A percentile compares a stretch with the other conserved stretches of the same genome.
Conservation (phyloP, 2,797 vertebrate genomes). For the Meriones psammophilus region DNA sequence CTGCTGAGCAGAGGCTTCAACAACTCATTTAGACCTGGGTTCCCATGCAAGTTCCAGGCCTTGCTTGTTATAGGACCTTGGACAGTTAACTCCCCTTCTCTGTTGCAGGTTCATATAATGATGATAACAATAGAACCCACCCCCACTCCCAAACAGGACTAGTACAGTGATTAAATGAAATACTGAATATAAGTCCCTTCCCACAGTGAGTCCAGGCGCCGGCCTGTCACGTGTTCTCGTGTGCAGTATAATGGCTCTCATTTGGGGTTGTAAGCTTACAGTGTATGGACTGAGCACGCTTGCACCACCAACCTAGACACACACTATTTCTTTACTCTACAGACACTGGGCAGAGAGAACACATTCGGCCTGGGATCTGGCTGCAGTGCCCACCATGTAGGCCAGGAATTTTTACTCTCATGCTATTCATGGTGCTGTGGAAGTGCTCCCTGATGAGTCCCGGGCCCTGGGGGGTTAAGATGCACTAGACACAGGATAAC, state of each 20-base stretch:
- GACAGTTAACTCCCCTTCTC: not conserved
- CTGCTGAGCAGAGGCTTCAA: accelerated
- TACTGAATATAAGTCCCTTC: not conserved
- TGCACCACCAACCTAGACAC: not conserved
- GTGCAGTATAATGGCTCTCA: not conserved
- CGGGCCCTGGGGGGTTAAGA: not conserved
- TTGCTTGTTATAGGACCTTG: not conserved
- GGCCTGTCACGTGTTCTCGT: not conserved
- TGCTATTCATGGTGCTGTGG: not conserved
- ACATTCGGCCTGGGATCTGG: not conserved
- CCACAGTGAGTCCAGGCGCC: accelerated
- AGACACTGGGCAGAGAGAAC: not conserved
- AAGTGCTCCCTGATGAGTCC: not conserved
- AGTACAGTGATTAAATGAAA: not conserved
- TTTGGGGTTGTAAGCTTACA: not conserved
- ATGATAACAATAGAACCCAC: not conserved
- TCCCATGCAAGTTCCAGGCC: not conserved
- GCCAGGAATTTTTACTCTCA: not conserved
- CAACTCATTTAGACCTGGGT: accelerated
- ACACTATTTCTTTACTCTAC: not conserved
- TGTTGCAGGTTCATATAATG: not conserved
- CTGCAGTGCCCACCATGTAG: not conserved
- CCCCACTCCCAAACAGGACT: not conserved
- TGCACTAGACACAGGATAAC: too few relatives aligned
- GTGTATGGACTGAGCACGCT: not conserved